Conservation (phyloP, 2,113 vertebrate species). For the Sprattus sprattus region DNA sequence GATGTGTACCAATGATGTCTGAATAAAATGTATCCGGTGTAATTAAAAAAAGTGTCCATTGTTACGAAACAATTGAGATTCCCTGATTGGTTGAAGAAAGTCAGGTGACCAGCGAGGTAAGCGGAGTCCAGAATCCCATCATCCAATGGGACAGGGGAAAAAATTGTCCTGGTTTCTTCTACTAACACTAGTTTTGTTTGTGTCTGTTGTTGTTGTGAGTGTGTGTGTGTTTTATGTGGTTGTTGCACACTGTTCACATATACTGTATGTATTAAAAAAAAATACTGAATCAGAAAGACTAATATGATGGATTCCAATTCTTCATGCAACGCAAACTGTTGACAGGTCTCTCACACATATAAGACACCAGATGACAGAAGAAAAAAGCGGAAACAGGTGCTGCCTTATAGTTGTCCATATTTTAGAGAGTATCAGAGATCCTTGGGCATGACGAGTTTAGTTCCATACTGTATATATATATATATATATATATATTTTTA, state of each 20-base stretch:
- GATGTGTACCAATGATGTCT: slow-evolving; percentile 33
- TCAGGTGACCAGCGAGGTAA: slow-evolving; percentile 80
- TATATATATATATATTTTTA: slow-evolving; percentile 63
- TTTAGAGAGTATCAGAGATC: slow-evolving; percentile 65
- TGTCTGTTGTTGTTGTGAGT: not conserved
- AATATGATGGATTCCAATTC: slow-evolving; percentile 55
- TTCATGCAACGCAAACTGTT: slow-evolving; percentile 64
- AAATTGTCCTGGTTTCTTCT: slow-evolving; percentile 8
- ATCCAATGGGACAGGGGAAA: slow-evolving; percentile 62
- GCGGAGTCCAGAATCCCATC: slow-evolving; percentile 63
- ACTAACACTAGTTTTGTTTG: not conserved
- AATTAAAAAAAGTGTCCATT: slow-evolving; percentile 64
- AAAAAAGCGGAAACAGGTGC: slow-evolving; percentile 58
- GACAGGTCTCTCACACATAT: slow-evolving; percentile 58
- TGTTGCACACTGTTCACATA: slow-evolving; percentile 60
- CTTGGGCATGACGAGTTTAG: slow-evolving; percentile 68
- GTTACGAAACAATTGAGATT: slow-evolving; percentile 70
- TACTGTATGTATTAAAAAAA: slow-evolving; percentile 53
- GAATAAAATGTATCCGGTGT: slow-evolving; percentile 7
- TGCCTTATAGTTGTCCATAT: slow-evolving; percentile 67
- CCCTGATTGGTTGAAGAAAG: slow-evolving; percentile 80
- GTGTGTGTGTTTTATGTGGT: slow-evolving; percentile 50
- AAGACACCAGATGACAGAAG: slow-evolving; percentile 56
- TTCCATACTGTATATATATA: slow-evolving; percentile 56
- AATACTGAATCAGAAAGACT: slow-evolving; percentile 58